Conservation (phyloP, 2,888 invertebrate species). For the Muscina levida region DNA sequence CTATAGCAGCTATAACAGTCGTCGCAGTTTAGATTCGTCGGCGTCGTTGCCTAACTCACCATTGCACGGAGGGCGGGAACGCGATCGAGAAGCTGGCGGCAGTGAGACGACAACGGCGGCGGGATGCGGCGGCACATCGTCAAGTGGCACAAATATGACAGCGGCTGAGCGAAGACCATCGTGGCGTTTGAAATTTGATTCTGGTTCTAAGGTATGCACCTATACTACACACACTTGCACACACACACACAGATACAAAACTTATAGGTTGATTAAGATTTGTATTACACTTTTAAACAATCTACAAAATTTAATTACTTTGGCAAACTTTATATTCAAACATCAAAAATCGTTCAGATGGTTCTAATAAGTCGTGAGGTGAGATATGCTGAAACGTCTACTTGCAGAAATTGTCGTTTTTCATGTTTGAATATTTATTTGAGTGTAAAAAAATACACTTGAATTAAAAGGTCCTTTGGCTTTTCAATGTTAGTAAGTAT, state of each 20-base stretch:
- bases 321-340: too few species aligned
- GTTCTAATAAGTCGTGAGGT: too few species aligned
- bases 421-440: too few species aligned
- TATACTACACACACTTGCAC: neutral
- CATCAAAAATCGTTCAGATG: too few species aligned
- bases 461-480: too few species aligned
- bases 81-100: constrained; percentile 49
- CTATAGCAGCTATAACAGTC: constrained; percentile 67
- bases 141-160: constrained; percentile 52
- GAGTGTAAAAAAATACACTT: too few species aligned
- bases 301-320: too few species aligned
- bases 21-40: constrained; percentile 66
- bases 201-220: constrained; percentile 90
- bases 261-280: too few species aligned
- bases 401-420: too few species aligned
- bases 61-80: constrained; percentile 61
- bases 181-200: constrained; percentile 94
- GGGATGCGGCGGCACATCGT: constrained; percentile 17
- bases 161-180: constrained; percentile 90
- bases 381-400: too few species aligned
- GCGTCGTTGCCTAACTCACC: constrained; percentile 70
- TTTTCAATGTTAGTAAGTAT: too few species aligned
- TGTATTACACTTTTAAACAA: constrained; percentile 55
- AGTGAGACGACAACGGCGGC: constrained; percentile 41
- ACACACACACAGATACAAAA: constrained; percentile 54